These are phyloP conservation scores for Picathartes gymnocephalus DNA, from an alignment of 2,113 vertebrate genomes.

Conservation along the genomic window DNA sequence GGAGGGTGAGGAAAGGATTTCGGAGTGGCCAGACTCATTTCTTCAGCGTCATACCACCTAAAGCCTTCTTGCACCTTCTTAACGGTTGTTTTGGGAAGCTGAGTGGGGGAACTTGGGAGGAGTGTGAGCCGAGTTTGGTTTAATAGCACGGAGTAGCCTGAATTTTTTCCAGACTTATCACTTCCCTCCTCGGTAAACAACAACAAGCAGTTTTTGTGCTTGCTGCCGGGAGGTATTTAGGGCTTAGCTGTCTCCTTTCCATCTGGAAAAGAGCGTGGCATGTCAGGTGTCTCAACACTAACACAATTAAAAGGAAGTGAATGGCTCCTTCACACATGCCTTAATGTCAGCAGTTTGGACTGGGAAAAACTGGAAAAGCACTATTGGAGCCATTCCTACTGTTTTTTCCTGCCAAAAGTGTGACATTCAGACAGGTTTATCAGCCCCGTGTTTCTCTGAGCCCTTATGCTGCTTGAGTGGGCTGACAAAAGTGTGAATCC, in stretches of 20 bases:
- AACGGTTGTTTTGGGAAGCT: background rate
- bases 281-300: constrained; percentile 17
- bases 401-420: constrained; percentile 64
- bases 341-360: constrained; percentile 68
- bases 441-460: constrained; percentile 62
- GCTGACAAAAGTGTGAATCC: constrained; percentile 65
- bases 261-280: background rate
- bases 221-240: background rate
- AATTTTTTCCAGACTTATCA: background rate
- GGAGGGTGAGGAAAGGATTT: background rate
- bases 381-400: constrained; percentile 62
- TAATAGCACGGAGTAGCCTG: background rate
- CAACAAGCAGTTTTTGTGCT: background rate
- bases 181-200: background rate
- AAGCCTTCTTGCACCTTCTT: background rate
- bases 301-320: background rate
- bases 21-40: background rate
- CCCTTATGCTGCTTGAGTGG: constrained; percentile 67
- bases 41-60: background rate
- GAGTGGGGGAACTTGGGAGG: background rate
- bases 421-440: constrained; percentile 74
- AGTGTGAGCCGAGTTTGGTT: background rate
- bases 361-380: constrained; percentile 48
- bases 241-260: background rate
- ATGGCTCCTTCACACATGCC: constrained; percentile 36